A percentile compares a stretch with the other conserved stretches of the same genome.
phyloP scores from a whole-genome alignment of 2,113 vertebrate species.

The Macquaria australasica region DNA sequence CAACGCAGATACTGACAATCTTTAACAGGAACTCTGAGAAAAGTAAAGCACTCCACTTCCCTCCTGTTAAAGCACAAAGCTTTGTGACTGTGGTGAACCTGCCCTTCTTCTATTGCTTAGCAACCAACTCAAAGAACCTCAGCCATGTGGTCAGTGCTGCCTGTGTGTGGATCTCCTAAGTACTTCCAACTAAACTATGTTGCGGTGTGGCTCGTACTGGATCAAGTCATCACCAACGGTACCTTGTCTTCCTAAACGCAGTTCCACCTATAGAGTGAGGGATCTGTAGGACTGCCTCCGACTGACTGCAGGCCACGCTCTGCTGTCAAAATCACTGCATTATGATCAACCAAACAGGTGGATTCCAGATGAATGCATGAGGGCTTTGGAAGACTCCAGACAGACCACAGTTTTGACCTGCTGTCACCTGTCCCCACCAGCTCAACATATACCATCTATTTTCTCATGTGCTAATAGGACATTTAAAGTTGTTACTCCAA shows the following conservation, averaged over 20 bases:
- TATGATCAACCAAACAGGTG: constrained; percentile 27
- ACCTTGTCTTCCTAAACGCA: not conserved
- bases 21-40: not conserved
- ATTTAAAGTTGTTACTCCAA: not conserved
- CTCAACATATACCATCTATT: not conserved
- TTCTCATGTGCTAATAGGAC: not conserved
- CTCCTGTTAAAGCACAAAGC: not conserved
- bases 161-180: not conserved
- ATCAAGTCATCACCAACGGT: not conserved
- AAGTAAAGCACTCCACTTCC: constrained; percentile 2
- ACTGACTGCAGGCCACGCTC: constrained; percentile 24
- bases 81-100: not conserved
- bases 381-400: constrained; percentile 7
- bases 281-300: not conserved
- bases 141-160: not conserved
- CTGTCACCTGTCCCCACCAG: constrained; percentile 13
- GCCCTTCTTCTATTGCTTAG: constrained; percentile 16
- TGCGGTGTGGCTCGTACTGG: not conserved
- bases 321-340: constrained; percentile 41
- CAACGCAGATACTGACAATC: not conserved
- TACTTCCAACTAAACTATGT: constrained; percentile 6
- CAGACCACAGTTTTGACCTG: constrained; percentile 3
- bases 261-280: not conserved
- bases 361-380: constrained; percentile 39
- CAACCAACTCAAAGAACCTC: constrained; percentile 8